Percentiles rank a stretch among this genome's conserved stretches.
phyloP scores from a whole-genome alignment of 2,113 vertebrate species.

The Nycticorax nycticorax region DNA sequence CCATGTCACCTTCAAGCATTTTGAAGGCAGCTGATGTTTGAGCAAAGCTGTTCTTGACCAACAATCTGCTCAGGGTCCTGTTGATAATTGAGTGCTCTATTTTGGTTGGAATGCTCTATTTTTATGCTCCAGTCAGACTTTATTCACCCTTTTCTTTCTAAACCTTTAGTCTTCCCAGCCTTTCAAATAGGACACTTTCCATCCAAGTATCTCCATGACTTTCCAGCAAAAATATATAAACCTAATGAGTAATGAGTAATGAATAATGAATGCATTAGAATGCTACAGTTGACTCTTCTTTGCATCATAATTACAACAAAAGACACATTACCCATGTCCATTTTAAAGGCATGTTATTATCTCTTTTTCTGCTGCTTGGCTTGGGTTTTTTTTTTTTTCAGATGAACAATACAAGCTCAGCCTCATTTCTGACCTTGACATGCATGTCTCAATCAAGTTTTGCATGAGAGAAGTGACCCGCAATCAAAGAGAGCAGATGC shows the following conservation, averaged over 20 bases:
- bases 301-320: neutral
- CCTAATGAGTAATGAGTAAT: neutral
- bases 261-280: neutral
- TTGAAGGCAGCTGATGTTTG: neutral
- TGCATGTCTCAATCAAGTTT: neutral
- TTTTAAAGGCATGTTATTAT: neutral
- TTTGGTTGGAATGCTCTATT: neutral
- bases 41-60: neutral
- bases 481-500: neutral
- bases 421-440: neutral
- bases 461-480: neutral
- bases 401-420: neutral
- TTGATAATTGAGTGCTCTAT: neutral
- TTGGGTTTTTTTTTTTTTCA: neutral
- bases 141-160: neutral
- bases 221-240: neutral
- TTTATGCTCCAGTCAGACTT: neutral
- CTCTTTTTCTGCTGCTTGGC: neutral
- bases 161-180: neutral
- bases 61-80: rapidly evolving
- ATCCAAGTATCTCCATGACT: neutral
- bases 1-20: neutral
- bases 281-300: neutral
- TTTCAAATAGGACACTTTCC: neutral
- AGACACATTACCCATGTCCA: neutral